A percentile compares a stretch with the other conserved stretches of the same genome.
These are phyloP conservation scores for Microtus richardsoni DNA, from an alignment of 2,113 vertebrate species.

Conservation along the genomic window DNA sequence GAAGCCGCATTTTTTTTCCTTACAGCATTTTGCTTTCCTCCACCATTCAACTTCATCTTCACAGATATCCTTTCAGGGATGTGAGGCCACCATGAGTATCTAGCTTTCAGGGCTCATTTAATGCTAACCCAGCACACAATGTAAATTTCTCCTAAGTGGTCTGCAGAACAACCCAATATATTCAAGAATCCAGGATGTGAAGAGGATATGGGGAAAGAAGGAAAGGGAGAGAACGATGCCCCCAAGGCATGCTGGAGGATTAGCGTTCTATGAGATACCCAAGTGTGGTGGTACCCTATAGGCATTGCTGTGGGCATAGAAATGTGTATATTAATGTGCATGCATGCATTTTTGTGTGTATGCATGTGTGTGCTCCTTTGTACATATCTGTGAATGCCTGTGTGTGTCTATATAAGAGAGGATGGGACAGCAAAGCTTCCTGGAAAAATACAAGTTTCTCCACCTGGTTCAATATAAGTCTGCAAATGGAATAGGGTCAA, in stretches of 20 bases:
- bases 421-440: background rate
- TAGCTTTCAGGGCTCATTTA: constrained; percentile 29
- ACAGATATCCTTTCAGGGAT: background rate
- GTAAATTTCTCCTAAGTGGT: background rate
- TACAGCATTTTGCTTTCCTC: background rate
- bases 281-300: fast-evolving
- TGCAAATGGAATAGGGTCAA: background rate
- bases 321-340: background rate
- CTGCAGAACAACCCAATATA: background rate
- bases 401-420: background rate
- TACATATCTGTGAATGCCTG: background rate
- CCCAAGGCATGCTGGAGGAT: background rate
- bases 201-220: background rate
- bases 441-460: background rate
- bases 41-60: background rate
- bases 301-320: background rate
- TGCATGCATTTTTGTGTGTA: background rate
- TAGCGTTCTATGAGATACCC: too few species aligned
- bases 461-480: background rate
- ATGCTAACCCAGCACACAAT: background rate
- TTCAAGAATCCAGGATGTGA: background rate
- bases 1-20: background rate
- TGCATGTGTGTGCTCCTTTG: background rate
- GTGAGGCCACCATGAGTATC: background rate
- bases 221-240: background rate